Evolutionary conservation across 2,113 vertebrate species (phyloP).

Genomic region (Catharus fuscescens): DNA sequence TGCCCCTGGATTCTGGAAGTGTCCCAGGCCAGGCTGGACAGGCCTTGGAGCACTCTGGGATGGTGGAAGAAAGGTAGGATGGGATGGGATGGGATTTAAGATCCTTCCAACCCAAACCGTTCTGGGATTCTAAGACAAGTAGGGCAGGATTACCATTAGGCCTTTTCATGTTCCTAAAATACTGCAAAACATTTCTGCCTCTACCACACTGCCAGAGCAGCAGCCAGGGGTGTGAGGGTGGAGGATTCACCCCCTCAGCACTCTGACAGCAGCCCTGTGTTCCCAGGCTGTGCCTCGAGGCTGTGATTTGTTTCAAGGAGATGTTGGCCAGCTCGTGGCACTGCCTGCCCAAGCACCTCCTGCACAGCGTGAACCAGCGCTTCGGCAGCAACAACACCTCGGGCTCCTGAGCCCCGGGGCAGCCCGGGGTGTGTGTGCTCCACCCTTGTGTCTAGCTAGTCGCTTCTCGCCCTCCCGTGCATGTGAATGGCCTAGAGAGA

Average conservation of each 20-base stretch:
- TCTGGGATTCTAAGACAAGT: rapidly evolving
- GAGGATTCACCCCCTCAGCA: background rate
- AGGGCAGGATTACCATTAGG: background rate
- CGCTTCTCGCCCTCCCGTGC: conserved; percentile 66
- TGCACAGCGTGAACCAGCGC: conserved; percentile 86
- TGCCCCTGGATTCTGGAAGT: background rate
- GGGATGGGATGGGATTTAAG: background rate
- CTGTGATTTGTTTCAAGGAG: conserved; percentile 86
- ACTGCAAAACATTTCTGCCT: background rate
- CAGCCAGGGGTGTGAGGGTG: rapidly evolving
- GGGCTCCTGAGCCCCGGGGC: conserved; percentile 79
- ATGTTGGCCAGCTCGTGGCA: conserved; percentile 86
- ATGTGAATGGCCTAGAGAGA: conserved; percentile 82
- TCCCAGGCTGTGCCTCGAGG: conserved; percentile 88
- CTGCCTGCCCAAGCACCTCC: conserved; percentile 91
- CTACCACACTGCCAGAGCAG: background rate
- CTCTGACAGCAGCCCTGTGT: rapidly evolving
- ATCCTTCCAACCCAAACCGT: background rate
- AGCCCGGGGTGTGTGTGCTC: background rate
- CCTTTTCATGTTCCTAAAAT: rapidly evolving
- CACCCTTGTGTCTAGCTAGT: conserved; percentile 40
- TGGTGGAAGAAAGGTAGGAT: background rate
- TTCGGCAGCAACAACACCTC: conserved; percentile 86
- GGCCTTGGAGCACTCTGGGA: background rate
- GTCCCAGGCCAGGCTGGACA: rapidly evolving